phyloP scores from a whole-genome alignment of 2,797 vertebrate genomes.

The Champsocephalus esox region DNA sequence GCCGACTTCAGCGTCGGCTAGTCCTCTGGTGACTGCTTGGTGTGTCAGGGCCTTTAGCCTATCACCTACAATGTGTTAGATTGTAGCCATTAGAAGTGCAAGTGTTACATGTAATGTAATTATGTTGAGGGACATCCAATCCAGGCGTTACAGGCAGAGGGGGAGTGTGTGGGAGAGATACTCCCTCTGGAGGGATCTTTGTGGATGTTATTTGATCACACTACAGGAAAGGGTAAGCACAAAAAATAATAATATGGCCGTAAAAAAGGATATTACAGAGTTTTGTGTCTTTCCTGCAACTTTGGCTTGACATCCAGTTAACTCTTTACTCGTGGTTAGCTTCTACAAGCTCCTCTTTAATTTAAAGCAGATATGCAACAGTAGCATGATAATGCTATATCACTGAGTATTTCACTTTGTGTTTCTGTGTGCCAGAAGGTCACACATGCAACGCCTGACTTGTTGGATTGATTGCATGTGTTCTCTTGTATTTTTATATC shows the following conservation, averaged over 20 bases:
- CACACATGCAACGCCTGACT: background rate
- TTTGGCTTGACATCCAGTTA: background rate
- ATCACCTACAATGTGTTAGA: too few relatives aligned
- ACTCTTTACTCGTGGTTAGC: slow-evolving; percentile 32
- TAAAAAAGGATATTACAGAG: background rate
- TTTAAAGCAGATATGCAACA: slow-evolving; percentile 5
- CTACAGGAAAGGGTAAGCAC: background rate
- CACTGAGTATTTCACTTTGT: background rate
- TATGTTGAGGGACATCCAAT: too few relatives aligned
- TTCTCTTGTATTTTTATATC: background rate
- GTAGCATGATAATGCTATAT: slow-evolving; percentile 2
- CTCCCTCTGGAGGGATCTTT: too few relatives aligned
- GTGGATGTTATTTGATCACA: too few relatives aligned
- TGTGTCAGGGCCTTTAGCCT: too few relatives aligned
- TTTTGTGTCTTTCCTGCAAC: background rate
- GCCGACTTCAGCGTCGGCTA: too few relatives aligned
- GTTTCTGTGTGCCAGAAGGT: slow-evolving; percentile 7
- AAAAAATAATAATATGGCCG: slow-evolving; percentile 1
- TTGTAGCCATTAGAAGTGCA: too few relatives aligned
- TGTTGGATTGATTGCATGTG: slow-evolving; percentile 1
- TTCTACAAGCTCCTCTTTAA: background rate
- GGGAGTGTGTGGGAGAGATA: too few relatives aligned
- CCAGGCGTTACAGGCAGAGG: too few relatives aligned
- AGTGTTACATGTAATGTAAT: too few relatives aligned
- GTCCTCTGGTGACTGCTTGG: too few relatives aligned